A percentile compares a stretch with the other conserved stretches of the same genome.
Evolutionary conservation across 2,113 vertebrate genomes (phyloP).

Genomic region (Saccopteryx leptura): DNA sequence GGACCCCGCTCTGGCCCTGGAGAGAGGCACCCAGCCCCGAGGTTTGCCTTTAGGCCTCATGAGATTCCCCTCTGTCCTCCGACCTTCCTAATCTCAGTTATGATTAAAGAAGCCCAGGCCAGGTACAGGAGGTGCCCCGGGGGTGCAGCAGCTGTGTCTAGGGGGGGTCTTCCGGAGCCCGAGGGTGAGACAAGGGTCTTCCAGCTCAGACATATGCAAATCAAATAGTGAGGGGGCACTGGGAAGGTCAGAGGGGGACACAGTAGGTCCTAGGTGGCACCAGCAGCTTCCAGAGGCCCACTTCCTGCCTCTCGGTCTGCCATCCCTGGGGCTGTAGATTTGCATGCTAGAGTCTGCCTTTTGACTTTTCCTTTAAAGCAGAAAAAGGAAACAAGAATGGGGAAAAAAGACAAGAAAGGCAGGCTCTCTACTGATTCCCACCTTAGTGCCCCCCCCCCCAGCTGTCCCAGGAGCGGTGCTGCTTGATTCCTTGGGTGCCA

Average conservation of each 20-base stretch:
- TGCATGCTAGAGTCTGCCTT: background rate
- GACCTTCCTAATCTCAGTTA: background rate
- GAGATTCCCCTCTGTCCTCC: too few species aligned
- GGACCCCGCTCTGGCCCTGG: fast-evolving
- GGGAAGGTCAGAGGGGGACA: fast-evolving
- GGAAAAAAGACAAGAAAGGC: too few species aligned
- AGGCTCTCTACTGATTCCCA: background rate
- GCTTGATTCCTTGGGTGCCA: background rate
- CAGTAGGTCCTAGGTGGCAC: fast-evolving
- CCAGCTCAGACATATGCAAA: background rate
- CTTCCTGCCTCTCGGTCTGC: background rate
- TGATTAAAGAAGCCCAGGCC: background rate
- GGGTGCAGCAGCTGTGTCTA: fast-evolving
- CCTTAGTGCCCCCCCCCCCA: fast-evolving
- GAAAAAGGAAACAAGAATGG: background rate
- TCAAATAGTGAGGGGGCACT: background rate
- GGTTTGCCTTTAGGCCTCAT: fast-evolving
- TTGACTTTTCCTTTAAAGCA: background rate
- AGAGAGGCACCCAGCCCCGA: fast-evolving
- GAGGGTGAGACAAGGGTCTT: too few species aligned
- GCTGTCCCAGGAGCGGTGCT: background rate
- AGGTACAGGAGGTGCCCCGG: background rate
- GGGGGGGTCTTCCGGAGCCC: background rate
- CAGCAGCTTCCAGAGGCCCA: too few species aligned
- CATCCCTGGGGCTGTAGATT: background rate